These are phyloP conservation scores for Xenopus petersii DNA, from an alignment of 2,797 vertebrate species.

Conservation along the genomic window DNA sequence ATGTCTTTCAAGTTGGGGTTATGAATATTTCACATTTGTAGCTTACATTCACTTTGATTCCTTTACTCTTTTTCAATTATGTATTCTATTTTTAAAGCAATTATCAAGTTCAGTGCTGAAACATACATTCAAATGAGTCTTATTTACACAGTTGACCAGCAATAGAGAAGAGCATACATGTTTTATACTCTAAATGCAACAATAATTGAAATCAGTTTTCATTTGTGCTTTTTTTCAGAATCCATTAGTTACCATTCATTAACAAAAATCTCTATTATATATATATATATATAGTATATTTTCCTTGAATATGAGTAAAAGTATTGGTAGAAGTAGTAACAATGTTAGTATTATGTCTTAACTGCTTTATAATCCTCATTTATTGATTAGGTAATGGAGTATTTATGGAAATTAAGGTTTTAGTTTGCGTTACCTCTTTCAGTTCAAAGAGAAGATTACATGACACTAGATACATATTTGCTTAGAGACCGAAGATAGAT, in stretches of 20 bases:
- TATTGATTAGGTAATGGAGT: neutral
- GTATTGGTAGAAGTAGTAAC: too few relatives aligned
- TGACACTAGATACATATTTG: neutral
- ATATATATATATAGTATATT: too few relatives aligned
- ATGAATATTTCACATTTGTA: slow-evolving; percentile 11
- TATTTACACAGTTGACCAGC: slow-evolving; percentile 30
- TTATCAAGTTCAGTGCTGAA: slow-evolving; percentile 39
- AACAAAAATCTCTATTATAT: too few relatives aligned
- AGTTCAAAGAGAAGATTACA: neutral
- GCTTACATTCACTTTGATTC: neutral
- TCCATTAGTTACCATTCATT: too few relatives aligned
- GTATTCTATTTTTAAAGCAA: slow-evolving; percentile 39
- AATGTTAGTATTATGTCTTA: neutral
- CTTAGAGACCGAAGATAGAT: neutral
- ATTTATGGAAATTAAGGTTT: neutral
- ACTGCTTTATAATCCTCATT: neutral
- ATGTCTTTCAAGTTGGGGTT: slow-evolving; percentile 5
- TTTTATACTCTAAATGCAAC: neutral
- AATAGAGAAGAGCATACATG: slow-evolving; percentile 18
- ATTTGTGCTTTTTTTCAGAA: too few relatives aligned
- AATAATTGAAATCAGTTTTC: too few relatives aligned
- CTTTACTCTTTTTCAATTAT: slow-evolving; percentile 30
- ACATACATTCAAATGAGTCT: slow-evolving; percentile 33
- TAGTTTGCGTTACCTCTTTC: neutral
- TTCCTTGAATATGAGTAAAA: too few relatives aligned